Conservation (phyloP, 2,113 vertebrate species). For the Channa argus region DNA sequence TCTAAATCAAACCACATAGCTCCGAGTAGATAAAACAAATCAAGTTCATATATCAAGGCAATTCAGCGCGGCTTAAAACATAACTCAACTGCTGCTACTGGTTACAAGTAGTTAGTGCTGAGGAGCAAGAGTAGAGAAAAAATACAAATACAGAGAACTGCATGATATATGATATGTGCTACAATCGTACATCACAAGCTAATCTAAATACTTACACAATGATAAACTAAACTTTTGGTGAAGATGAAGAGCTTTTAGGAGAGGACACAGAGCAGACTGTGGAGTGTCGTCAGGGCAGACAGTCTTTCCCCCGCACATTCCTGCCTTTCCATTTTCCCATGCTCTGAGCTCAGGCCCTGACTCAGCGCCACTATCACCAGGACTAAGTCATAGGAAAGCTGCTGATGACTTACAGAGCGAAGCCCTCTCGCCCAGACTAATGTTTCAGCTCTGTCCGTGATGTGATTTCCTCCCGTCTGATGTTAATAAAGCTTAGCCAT, state of each 20-base stretch:
- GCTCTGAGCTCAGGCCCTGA: slow-evolving; percentile 72
- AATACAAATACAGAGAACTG: slow-evolving; percentile 9
- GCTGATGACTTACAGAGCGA: slow-evolving; percentile 78
- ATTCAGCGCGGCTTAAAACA: slow-evolving; percentile 34
- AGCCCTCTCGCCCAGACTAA: slow-evolving; percentile 64
- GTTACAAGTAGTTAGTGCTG: slow-evolving; percentile 1
- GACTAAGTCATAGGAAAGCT: slow-evolving; percentile 70
- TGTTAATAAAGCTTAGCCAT: slow-evolving; percentile 57
- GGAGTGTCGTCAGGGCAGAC: slow-evolving; percentile 76
- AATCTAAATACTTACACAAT: slow-evolving; percentile 52
- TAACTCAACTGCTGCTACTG: slow-evolving; percentile 23
- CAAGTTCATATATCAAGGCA: slow-evolving; percentile 41
- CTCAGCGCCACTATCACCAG: slow-evolving; percentile 72
- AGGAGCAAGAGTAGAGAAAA: background rate
- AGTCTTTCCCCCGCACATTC: slow-evolving; percentile 78
- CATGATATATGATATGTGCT: slow-evolving; percentile 11
- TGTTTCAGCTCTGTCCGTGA: slow-evolving; percentile 69
- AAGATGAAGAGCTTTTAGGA: slow-evolving; percentile 42
- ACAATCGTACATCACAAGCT: slow-evolving; percentile 34
- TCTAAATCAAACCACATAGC: slow-evolving; percentile 64
- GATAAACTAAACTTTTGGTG: slow-evolving; percentile 7
- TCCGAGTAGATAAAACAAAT: slow-evolving; percentile 43
- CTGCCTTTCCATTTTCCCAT: slow-evolving; percentile 80
- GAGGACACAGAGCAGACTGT: slow-evolving; percentile 74
- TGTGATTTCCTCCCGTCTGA: slow-evolving; percentile 77